Base-by-base conservation (phyloP, 2,797 vertebrate species). In the Hoplostethus atlanticus region DNA sequence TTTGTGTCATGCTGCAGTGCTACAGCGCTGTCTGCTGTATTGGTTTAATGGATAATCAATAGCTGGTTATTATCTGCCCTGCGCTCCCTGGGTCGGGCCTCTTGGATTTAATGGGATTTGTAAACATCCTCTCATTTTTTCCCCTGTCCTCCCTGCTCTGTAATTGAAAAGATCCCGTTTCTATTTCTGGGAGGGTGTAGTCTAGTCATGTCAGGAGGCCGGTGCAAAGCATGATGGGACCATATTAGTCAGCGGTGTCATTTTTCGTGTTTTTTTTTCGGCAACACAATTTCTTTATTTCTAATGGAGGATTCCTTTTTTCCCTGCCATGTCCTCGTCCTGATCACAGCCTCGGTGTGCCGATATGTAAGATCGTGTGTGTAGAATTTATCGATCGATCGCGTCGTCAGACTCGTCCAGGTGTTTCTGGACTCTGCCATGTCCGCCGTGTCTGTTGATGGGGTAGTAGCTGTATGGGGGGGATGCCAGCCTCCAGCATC, bases 21-120 rank as follows among this genome's bases (percentile, higher is more conserved):
- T 48, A 53, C 77, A 50, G 76, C 79, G 71, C 84, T 81, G 72
- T 80, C 75, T 87, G 75, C 73, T 69, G 61, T 86, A 81, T 87
- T 55, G 84, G 68, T 89, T 90, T 93, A 92, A 94, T 93, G 87
- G 89, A 85, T 85, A 94, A 94, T 95, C 93, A 93, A 94, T 94
- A 94, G 59, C 60, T 81, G 73, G 89, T 92, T 93, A 93, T 93
- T 91, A 91, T 91, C 87, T 89, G 80, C 79, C 81, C 83, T 79
- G 63, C 77, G 87, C 86, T 92, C 77, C 71, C 65, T 71, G 74
- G 87, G 76, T 84, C 57, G 78, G 71, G 72, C 76, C 17, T 21
- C 62, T 30, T 65, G 80, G 79, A 71, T 91, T 85, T 90, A 92
- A 93, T 92, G 80, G 86, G 86, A 87, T 93, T 84, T 92, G 88